These are phyloP conservation scores for Paracyclopina nana DNA, from an alignment of 1,140 invertebrate species.

Conservation along the genomic window DNA sequence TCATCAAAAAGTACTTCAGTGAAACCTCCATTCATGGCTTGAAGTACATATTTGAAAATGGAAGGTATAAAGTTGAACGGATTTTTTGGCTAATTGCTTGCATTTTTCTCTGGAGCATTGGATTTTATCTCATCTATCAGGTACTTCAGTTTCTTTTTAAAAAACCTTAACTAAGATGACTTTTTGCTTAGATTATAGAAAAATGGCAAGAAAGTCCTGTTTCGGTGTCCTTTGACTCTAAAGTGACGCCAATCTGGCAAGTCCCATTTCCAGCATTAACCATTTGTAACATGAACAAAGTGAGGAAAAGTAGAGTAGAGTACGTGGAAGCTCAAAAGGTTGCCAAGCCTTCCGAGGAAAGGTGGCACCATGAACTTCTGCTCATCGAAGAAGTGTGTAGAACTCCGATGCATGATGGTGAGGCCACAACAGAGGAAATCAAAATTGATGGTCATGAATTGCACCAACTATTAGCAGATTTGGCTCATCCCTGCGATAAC, in stretches of 20 bases:
- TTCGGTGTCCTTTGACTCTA: neutral
- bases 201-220: constrained; percentile 12
- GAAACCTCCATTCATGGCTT: constrained; percentile 1
- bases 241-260: constrained; percentile 2
- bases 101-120: neutral
- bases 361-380: too few species aligned
- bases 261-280: constrained; percentile 9
- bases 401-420: too few species aligned
- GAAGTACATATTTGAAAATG: neutral
- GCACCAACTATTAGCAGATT: too few species aligned
- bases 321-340: too few species aligned
- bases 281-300: constrained; percentile 14
- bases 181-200: neutral
- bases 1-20: neutral
- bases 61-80: neutral
- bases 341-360: too few species aligned
- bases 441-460: too few species aligned
- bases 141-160: neutral
- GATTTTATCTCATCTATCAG: neutral
- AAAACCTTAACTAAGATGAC: neutral
- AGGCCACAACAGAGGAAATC: too few species aligned
- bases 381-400: too few species aligned
- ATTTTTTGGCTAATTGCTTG: neutral
- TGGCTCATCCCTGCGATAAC: too few species aligned
- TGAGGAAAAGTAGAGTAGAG: neutral